Base-by-base conservation (phyloP, 64 coral and sea anemone species). In the Stylophora pistillata region DNA sequence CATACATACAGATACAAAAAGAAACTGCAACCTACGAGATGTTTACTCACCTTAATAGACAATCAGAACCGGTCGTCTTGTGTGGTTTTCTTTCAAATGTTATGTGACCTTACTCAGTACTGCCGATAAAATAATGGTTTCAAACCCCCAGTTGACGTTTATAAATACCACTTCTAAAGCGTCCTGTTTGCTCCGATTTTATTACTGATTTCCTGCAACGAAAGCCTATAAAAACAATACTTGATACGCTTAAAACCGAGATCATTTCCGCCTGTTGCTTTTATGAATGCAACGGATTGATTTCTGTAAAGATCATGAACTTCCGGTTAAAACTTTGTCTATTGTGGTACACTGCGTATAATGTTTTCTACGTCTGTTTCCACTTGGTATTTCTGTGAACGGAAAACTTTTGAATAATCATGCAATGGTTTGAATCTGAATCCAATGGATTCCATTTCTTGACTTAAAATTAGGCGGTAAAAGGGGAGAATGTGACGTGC, bases 191-290 rank as follows among this genome's bases (percentile, higher is more conserved):
- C n/a, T 20, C 21, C 25, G 21, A 66, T 10, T 9, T n/a, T 23
- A 6, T 26, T 9, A 73, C 28, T 37, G 41, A 76, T 76, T 76
- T 76, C 73, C 73, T 52, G 73, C 53, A 76, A 76, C 73, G 53
- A 52, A 21, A 53, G 34, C 30, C 64, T 68, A 52, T 9, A 54
- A 76, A 34, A 47, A 20, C 30, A 74, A 32, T 16, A 34, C 53
- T 20, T 52, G 34, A 53, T 76, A 76, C 73, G 37, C 33, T 23
- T 76, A 20, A 41, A 53, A n/a, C n/a, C 53, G 1, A 21, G 14
- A 33, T 10, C 33, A 4, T 34, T 33, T 76, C 32, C 20, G 15
- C 53, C 53, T 41, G 18, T 20, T 37, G 10, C 25, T 16, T 28
- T 73, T 5, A 31, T 9, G 15, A 10, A 15, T 15, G 37, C 37